Evolutionary conservation across 1,140 invertebrate species (phyloP).

Genomic region (Ptiloglossa arizonensis): DNA sequence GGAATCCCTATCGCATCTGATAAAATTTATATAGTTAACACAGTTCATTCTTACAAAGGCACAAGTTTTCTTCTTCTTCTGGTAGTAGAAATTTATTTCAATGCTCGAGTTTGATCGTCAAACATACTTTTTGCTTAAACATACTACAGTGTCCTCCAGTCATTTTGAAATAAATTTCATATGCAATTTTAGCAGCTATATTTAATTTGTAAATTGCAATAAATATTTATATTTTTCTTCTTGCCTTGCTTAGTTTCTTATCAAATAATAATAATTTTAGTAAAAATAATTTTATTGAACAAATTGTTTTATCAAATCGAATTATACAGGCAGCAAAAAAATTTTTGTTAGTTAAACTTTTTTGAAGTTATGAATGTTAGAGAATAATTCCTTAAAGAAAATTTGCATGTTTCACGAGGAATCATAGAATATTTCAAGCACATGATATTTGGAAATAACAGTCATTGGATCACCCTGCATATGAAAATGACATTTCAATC

Average conservation of each 20-base stretch:
- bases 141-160: not conserved
- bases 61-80: conserved; percentile 58
- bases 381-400: too few species aligned
- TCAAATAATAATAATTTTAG: too few species aligned
- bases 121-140: not conserved
- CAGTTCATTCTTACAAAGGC: conserved; percentile 66
- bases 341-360: too few species aligned
- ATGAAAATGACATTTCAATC: not conserved
- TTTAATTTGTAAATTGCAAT: too few species aligned
- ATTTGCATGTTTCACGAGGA: too few species aligned
- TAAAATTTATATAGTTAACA: conserved; percentile 58
- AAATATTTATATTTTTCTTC: too few species aligned
- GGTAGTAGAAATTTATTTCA: conserved; percentile 27
- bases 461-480: not conserved
- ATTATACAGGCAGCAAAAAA: too few species aligned
- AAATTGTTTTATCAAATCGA: too few species aligned
- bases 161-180: not conserved
- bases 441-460: not conserved
- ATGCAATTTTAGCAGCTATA: not conserved
- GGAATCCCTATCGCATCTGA: conserved; percentile 24
- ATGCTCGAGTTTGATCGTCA: conserved; percentile 16
- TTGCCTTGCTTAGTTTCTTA: too few species aligned
- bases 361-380: too few species aligned
- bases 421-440: too few species aligned
- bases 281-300: too few species aligned